A percentile compares a stretch with the other conserved stretches of the same genome.
Evolutionary conservation across 2,797 vertebrate species (phyloP).

Genomic region (Enteromius unitaeniatus): DNA sequence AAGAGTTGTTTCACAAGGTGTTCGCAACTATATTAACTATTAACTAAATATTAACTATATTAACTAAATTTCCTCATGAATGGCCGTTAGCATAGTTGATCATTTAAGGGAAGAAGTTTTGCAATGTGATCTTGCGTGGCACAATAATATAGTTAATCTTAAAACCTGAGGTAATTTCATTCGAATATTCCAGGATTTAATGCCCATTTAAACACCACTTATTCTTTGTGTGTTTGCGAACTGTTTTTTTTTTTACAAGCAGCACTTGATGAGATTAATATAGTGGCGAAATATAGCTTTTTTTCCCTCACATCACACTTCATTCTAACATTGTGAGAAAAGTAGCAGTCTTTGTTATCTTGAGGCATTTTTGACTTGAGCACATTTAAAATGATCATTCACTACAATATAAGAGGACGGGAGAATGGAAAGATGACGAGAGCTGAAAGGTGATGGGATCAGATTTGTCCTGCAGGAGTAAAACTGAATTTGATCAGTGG

Average conservation of each 20-base stretch:
- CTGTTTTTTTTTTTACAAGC: background rate
- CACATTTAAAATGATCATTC: background rate
- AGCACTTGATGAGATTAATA: background rate
- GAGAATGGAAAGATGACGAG: background rate
- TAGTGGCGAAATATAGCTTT: background rate
- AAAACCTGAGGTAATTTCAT: background rate
- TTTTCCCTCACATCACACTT: background rate
- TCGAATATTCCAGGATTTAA: background rate
- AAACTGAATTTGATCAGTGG: background rate
- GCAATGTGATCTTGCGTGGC: background rate
- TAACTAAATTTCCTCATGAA: background rate
- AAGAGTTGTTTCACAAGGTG: background rate
- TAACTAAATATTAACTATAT: too few relatives aligned
- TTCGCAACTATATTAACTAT: background rate
- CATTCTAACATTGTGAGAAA: background rate
- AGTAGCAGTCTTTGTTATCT: background rate
- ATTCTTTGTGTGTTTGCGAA: background rate
- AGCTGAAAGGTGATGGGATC: background rate
- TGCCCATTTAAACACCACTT: background rate
- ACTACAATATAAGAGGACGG: background rate
- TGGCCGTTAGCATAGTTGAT: background rate
- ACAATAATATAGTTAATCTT: background rate
- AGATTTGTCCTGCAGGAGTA: conserved; percentile 17
- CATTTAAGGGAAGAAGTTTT: background rate
- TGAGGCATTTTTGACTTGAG: background rate